Evolutionary conservation across 2,888 invertebrate species (phyloP), one percentile per base, ranked within the genome.

Genomic region (Dryobotodes eremita): DNA sequence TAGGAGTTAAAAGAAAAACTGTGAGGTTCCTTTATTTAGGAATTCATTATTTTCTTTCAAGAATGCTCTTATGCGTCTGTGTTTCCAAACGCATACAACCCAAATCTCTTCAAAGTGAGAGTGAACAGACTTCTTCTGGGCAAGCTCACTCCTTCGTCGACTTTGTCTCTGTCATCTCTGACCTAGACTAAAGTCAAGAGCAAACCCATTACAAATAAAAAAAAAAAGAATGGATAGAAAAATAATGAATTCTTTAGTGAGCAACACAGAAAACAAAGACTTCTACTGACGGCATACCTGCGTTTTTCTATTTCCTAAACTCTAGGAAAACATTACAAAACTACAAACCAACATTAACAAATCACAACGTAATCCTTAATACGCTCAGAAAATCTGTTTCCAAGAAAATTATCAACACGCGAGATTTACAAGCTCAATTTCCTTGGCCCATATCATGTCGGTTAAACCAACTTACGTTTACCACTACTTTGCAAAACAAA

Each of bases 391-490:
- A 81, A 81, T 79, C 66, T 73, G 61, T 82, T 86, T 80, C 83
- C 75, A 77, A 86, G 88, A 88, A 89, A 82, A 86, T 85, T 59
- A 84, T 75, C 71, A 82, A 62, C 81, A 80, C 79, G 82, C 74
- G 55, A 86, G 85, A 78, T 79, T 79, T 71, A 68, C 70, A 73
- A 75, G 82, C 77, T 71, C 65, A 82, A 87, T 84, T 90, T 82
- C 80, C 82, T 83, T 88, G 86, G 82, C 77, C 80, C 75, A 86
- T 86, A 83, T 86, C 78, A 86, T 78, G 69, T 70, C n/a, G 36
- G 31, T 42, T 13, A 13, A 20, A 82, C 85, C 48, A 77, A 77
- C 8, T 50, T 77, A 75, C 0, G 0, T 17, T 5, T n/a, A 65
- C 71, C 2, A 17, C 31, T 68, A 66, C 8, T 68, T 1, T 10